Evolutionary conservation across 1,140 invertebrate species (phyloP), one percentile per base, ranked within the genome.

Genomic region (Rhizoglyphus robini): DNA sequence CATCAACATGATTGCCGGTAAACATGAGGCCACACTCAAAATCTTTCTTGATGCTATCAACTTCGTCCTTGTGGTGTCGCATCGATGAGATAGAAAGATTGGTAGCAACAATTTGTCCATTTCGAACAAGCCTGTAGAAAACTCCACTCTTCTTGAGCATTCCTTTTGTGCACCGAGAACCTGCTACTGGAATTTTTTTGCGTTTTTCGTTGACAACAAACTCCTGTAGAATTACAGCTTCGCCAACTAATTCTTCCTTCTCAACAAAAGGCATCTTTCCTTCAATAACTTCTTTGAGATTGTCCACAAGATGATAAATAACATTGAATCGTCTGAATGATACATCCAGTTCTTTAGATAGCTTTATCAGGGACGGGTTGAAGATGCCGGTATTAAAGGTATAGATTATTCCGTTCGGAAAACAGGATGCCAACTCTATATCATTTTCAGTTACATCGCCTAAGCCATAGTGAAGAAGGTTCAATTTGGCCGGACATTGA

Each of bases 261-360:
- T 85, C 80, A 49, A 82, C 72, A 23, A 75, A 68, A 1, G 90
- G 90, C 69, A 96, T 76, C 71, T 80, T 78, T n/a, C 74, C 77
- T 69, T 80, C 86, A 23, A 96, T 82, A 75, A 90, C 84, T 58
- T 82, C 77, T 73, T 89, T 90, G 0, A 97, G 72, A 76, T 92
- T 86, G 73, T 96, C 90, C 11, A 96, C 82, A 46, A 96, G 76
- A 70, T 86, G 86, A 76, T 96, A 96, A 68, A 97, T 96, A 11
- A 97, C 82, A 76, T 93, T 94, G 74, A 84, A 83, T 38, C 79
- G 69, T 70, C 82, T 83, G 49, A 96, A 77, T 1, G 71, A 49
- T 18, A 93, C 78, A 15, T 79, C 75, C 23, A 78, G 78, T 5
- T 75, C 72, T 64, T 78, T 77, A 0, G 83, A 82, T 4, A 80